A percentile compares a stretch with the other conserved stretches of the same genome.
Evolutionary conservation across 2,888 invertebrate species (phyloP).

Genomic region (Drosophila mettleri): DNA sequence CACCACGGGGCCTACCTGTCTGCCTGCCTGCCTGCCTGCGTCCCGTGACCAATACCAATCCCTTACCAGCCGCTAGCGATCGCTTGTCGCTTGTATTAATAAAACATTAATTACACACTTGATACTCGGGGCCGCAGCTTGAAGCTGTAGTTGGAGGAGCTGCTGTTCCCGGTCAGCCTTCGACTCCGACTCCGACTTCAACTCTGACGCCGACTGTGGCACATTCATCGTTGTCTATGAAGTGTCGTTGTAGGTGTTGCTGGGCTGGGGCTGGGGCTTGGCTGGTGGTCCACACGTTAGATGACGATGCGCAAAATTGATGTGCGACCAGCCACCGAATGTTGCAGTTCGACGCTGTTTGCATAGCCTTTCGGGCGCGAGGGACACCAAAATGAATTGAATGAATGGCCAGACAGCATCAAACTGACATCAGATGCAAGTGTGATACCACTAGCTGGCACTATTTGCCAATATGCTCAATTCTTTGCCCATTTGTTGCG

Average conservation of each 20-base stretch:
- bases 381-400: conserved; percentile 11
- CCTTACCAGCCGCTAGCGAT: conserved; percentile 65
- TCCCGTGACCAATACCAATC: conserved; percentile 32
- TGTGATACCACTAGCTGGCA: conserved; percentile 23
- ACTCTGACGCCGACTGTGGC: conserved; percentile 3
- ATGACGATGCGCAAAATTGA: conserved; percentile 79
- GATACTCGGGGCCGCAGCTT: conserved; percentile 61
- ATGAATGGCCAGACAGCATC: conserved; percentile 40
- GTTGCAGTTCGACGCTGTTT: conserved; percentile 36
- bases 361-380: background rate
- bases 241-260: conserved; percentile 77
- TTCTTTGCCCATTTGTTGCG: background rate
- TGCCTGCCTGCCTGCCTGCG: conserved; percentile 3
- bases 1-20: conserved; percentile 38
- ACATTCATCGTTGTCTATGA: conserved; percentile 56
- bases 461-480: conserved; percentile 19
- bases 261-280: conserved; percentile 66
- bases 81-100: conserved; percentile 85
- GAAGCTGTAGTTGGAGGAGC: conserved; percentile 20
- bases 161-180: conserved; percentile 11
- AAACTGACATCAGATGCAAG: conserved; percentile 49
- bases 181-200: background rate
- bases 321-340: conserved; percentile 69
- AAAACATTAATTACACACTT: conserved; percentile 84
- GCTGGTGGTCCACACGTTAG: conserved; percentile 77